Base-by-base conservation (phyloP, 2,113 vertebrate species). In the Tachysurus vachellii region DNA sequence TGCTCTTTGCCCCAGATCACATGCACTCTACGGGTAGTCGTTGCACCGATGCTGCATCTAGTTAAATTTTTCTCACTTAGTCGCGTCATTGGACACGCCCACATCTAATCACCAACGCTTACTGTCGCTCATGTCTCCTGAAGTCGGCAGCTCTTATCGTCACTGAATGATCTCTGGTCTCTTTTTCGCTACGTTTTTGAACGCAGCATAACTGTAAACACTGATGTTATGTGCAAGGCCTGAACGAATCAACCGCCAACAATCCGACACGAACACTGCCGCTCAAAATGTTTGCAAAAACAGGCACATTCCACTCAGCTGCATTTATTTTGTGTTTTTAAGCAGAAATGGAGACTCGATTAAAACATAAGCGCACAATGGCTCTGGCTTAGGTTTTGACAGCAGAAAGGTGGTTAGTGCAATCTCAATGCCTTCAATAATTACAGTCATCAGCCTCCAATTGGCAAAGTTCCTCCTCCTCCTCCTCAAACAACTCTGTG, bases 331-430 rank as follows among this genome's bases (percentile, higher is more conserved):
- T 10, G 7, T 47, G 21, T 61, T 47, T 59, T 75, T 26, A 28
- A 61, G 17, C 57, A 6, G 70, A 13, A 61, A 61, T 16, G 70
- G 10, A 26, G 53, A 42, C 44, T 85, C 4, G 6, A 19, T 76
- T 11, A 2, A 61, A 61, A 76, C 50, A 11, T 44, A 76, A 77
- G 53, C 6, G 6, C 26, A 26, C 47, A 54, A 77, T 76, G 21
- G 44, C 62, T 57, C 83, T 88, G 56, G 82, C 73, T 47, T 53
- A 71, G 86, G 84, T 53, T 56, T 83, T 66, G 84, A 84, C 31
- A 42, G 64, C 47, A 84, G 57, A 84, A 64, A 88, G 56, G 66
- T 76, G 71, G 61, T 68, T 84, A 26, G 42, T 56, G 47, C 71
- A 59, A 54, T 68, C 57, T 70, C 4, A 36, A 50, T 28, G 26